These are phyloP conservation scores for Anthoscopus minutus DNA, from an alignment of 2,113 vertebrate genomes.

Conservation along the genomic window DNA sequence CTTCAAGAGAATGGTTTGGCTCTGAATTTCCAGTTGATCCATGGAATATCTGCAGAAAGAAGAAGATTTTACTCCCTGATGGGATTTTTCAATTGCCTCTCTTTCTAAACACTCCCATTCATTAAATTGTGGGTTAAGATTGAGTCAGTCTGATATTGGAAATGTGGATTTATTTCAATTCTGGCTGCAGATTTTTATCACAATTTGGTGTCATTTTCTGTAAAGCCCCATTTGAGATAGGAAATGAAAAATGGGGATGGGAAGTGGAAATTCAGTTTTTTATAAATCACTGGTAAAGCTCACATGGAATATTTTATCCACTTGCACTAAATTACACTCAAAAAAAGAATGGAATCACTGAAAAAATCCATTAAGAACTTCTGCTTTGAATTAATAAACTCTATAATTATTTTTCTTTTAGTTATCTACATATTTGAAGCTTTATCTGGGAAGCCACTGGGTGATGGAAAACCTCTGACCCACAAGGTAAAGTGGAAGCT, in stretches of 20 bases:
- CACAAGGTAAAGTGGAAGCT: slow-evolving; percentile 80
- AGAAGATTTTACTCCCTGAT: neutral
- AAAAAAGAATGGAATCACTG: neutral
- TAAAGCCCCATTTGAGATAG: neutral
- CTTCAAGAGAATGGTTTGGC: no score
- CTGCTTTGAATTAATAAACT: neutral
- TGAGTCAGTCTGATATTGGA: neutral
- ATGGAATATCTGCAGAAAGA: neutral
- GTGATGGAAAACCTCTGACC: slow-evolving; percentile 86
- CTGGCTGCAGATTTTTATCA: neutral
- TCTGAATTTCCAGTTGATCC: neutral
- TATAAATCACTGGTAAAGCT: neutral
- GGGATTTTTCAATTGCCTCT: neutral
- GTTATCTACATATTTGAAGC: slow-evolving; percentile 92
- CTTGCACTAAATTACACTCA: neutral
- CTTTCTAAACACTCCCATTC: neutral
- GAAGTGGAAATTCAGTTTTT: neutral
- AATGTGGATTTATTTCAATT: neutral
- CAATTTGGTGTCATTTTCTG: neutral
- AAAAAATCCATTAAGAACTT: neutral
- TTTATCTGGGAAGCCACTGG: slow-evolving; percentile 84
- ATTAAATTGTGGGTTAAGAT: neutral
- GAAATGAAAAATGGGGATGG: neutral
- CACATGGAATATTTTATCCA: neutral
- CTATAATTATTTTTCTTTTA: neutral